A percentile compares a stretch with the other conserved stretches of the same genome.
phyloP scores from a whole-genome alignment of 1,140 invertebrate species.

The Sipha flava region DNA sequence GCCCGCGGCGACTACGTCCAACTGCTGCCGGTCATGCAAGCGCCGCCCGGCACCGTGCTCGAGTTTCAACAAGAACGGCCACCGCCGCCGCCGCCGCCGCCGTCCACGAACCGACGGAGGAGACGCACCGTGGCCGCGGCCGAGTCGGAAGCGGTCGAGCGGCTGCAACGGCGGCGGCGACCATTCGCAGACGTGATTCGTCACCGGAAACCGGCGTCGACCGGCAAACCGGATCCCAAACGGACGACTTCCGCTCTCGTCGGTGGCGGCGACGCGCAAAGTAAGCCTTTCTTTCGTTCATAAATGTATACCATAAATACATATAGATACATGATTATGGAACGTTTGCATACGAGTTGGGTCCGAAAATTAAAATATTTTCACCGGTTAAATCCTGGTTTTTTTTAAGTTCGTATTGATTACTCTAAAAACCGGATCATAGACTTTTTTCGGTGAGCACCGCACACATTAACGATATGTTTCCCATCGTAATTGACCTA shows the following conservation, averaged over 20 bases:
- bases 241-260: background rate
- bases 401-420: too few species aligned
- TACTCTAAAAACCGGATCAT: too few species aligned
- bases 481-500: too few species aligned
- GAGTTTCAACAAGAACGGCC: background rate
- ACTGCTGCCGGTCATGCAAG: constrained; percentile 27
- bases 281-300: too few species aligned
- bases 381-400: too few species aligned
- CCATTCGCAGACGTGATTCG: background rate
- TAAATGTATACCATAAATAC: too few species aligned
- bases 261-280: background rate
- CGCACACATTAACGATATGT: too few species aligned
- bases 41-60: constrained; percentile 21
- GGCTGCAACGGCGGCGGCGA: background rate
- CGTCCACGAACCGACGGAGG: background rate
- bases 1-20: constrained; percentile 31
- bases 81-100: background rate
- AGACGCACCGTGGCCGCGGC: background rate
- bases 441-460: too few species aligned
- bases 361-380: too few species aligned
- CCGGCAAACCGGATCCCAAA: background rate
- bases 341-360: too few species aligned
- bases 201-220: background rate
- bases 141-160: background rate
- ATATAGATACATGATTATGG: too few species aligned